Conservation (phyloP, 1,140 invertebrate genomes). For the Aleiodes sp. region DNA sequence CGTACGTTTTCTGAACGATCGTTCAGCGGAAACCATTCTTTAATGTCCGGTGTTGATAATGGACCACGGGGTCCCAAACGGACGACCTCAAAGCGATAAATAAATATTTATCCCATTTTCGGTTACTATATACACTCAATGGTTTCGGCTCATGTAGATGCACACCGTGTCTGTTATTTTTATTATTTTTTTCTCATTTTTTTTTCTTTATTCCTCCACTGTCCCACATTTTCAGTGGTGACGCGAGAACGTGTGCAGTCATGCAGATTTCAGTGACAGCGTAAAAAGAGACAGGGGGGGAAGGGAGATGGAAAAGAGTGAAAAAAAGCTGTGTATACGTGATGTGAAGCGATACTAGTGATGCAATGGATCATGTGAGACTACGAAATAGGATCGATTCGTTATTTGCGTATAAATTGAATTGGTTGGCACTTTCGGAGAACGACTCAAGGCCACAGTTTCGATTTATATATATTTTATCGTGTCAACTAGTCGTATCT, state of each 20-base stretch:
- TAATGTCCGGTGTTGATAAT: slow-evolving; percentile 56
- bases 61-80: slow-evolving; percentile 27
- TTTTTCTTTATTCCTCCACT: neutral
- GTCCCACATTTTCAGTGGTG: neutral
- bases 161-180: neutral
- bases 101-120: slow-evolving; percentile 50
- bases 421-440: neutral
- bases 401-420: slow-evolving; percentile 27
- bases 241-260: slow-evolving; percentile 1
- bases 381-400: slow-evolving; percentile 18
- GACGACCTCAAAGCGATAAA: slow-evolving; percentile 42
- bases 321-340: slow-evolving; percentile 3
- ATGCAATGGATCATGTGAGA: neutral
- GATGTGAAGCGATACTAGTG: neutral
- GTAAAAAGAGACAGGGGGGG: neutral
- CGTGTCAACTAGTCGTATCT: neutral
- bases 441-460: slow-evolving; percentile 6
- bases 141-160: neutral
- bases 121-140: neutral
- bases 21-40: slow-evolving; percentile 53
- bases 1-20: slow-evolving; percentile 47
- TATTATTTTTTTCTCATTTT: neutral
- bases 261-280: slow-evolving; percentile 2
- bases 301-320: neutral
- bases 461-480: neutral